Conservation (phyloP, 2,113 vertebrate genomes). For the Prunella himalayana region DNA sequence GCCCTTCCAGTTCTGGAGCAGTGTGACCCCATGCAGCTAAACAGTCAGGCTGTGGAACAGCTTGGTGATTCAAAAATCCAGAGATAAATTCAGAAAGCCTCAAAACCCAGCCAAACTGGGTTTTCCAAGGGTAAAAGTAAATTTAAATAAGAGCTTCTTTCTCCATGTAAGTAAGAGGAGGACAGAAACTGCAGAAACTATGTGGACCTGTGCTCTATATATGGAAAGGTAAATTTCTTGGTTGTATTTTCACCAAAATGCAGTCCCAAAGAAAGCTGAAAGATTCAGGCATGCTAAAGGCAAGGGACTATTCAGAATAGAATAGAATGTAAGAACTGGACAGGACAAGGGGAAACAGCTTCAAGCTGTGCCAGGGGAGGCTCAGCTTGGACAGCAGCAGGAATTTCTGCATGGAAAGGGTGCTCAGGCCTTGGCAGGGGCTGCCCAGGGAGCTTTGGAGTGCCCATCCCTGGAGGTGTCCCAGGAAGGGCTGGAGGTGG, state of each 20-base stretch:
- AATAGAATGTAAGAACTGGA: background rate
- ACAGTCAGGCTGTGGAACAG: background rate
- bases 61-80: background rate
- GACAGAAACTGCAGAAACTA: background rate
- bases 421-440: background rate
- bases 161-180: background rate
- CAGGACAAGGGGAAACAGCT: background rate
- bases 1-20: background rate
- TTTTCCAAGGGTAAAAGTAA: background rate
- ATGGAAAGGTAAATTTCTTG: background rate
- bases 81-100: background rate
- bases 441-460: background rate
- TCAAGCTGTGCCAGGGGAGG: background rate
- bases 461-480: background rate
- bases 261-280: background rate
- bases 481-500: background rate
- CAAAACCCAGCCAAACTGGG: background rate
- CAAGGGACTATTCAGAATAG: background rate
- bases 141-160: background rate
- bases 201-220: background rate
- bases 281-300: background rate
- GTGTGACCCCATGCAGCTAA: background rate
- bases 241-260: background rate
- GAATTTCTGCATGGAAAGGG: background rate
- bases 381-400: background rate